Base-by-base conservation (phyloP, 1,140 invertebrate genomes). In the Hormaphis cornu region DNA sequence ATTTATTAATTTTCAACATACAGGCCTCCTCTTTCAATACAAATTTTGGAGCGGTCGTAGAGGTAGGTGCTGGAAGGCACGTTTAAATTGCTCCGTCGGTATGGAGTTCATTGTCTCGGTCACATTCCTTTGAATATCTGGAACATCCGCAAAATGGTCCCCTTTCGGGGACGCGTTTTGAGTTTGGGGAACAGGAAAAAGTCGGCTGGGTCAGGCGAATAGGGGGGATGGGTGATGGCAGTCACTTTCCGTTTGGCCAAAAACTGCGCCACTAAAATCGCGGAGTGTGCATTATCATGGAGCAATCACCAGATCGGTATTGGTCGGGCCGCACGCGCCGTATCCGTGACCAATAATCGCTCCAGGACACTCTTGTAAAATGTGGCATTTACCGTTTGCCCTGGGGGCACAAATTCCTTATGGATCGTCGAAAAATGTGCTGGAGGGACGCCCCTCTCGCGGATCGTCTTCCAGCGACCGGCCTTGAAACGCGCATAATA, bases 241-340 rank as follows among this genome's bases (percentile, higher is more conserved):
- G 74, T 74, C 28, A 72, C 74, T 28, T 75, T 73, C 35, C 71
- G 71, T n/a, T n/a, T n/a, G 63, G 61, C 74, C 59, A 76, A 74
- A 71, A 69, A 77, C 58, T 61, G 30, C 28, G 40, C 58, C 12
- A 26, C 40, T 20, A 37, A 35, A 8, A 37, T 3, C 7, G 71
- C 63, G 42, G 61, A 73, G 54, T 78, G 76, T 54, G 69, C 75
- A 73, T 77, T 78, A 72, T 78, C 76, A 70, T 76, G 76, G 37
- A 46, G 37, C 61, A 69, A 30, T n/a, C n/a, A n/a, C n/a, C n/a
- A n/a, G n/a, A 42, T 42, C n/a, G 9, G 9, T 42, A 10, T 42
- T 42, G 40, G 40, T n/a, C 40, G n/a, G 40, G 40, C 40, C 9
- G 9, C 9, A 10, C n/a, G 40, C n/a, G 9, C 9, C n/a, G n/a